These are phyloP conservation scores for Pseudobourletiella spinata DNA, from an alignment of 1,140 invertebrate genomes.

Conservation along the genomic window DNA sequence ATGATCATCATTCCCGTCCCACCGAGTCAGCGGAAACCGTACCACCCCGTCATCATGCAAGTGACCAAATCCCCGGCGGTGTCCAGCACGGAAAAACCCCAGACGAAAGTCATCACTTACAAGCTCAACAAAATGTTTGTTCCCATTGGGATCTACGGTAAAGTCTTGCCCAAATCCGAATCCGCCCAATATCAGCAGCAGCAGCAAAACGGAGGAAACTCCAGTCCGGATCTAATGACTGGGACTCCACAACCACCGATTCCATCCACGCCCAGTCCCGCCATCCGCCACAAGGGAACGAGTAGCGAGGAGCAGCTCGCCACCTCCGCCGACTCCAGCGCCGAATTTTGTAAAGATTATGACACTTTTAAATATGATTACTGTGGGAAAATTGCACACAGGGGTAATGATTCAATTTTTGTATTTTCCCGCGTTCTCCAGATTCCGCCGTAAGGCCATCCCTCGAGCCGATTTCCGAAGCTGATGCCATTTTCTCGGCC, in stretches of 20 bases:
- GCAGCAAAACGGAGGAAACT: neutral
- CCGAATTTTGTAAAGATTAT: neutral
- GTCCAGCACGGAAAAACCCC: slow-evolving; percentile 8
- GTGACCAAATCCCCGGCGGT: slow-evolving; percentile 18
- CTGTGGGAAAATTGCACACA: too few species aligned
- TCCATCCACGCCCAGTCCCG: neutral
- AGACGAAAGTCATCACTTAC: slow-evolving; percentile 24
- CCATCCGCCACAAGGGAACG: slow-evolving; percentile 28
- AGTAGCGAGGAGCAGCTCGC: slow-evolving; percentile 1
- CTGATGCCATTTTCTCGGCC: neutral
- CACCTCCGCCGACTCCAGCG: neutral
- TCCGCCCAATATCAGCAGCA: neutral
- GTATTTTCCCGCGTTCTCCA: neutral
- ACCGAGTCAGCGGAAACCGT: slow-evolving; percentile 26
- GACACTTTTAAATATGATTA: too few species aligned
- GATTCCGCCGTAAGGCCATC: neutral
- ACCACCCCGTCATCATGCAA: slow-evolving; percentile 34
- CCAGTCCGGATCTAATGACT: neutral
- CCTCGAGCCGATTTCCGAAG: neutral
- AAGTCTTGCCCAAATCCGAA: slow-evolving; percentile 21
- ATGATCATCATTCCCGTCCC: slow-evolving; percentile 35
- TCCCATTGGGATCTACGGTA: slow-evolving; percentile 35
- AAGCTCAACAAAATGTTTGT: slow-evolving; percentile 36
- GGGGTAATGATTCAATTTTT: too few species aligned
- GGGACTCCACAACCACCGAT: neutral